Base-by-base conservation (phyloP, 1,140 invertebrate genomes). In the Bradysia coprophila region DNA sequence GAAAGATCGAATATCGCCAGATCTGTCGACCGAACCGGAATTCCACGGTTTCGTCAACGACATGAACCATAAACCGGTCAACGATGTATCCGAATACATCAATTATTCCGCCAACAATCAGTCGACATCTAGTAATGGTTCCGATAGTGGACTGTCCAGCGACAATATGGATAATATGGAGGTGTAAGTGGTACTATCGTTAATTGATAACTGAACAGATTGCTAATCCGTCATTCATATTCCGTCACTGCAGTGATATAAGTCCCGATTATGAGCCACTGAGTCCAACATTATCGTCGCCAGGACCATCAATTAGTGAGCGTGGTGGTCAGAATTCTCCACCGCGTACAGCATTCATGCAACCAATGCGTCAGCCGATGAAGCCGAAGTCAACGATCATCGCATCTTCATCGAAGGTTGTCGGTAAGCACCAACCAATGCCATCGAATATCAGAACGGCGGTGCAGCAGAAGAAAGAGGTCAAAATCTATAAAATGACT, bases 81-180 rank as follows among this genome's bases (percentile, higher is more conserved):
- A n/a, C n/a, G 24, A 28, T 13, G 13, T 28, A 8, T 28, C 24
- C 6, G 24, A 28, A 28, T 28, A 28, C 24, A 13, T 28, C 13
- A 28, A 28, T 28, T 28, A 28, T 28, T 6, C 13, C 13, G 13
- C 6, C 24, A 28, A 28, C 24, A 13, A 28, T 20, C 36, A 38
- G 18, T 5, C 21, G 36, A 40, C 40, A 22, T 46, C 45, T 3
- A 40, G 41, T 6, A 32, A n/a, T 10, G 33, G 37, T 39, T 66
- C 64, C 0, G 66, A 67, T 44, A 67, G 65, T 47, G 65, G 66
- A 36, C 45, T 66, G 2, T 68, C 66, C 2, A 66, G 62, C 47
- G 66, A 67, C 47, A 63, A 56, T 39, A n/a, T n/a, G n/a, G 57
- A 62, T 20, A 64, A 68, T 50, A 56, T 65, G 65, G 66, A 47